Evolutionary conservation across 1,140 invertebrate genomes (phyloP).

Genomic region (Drosophila nannoptera): DNA sequence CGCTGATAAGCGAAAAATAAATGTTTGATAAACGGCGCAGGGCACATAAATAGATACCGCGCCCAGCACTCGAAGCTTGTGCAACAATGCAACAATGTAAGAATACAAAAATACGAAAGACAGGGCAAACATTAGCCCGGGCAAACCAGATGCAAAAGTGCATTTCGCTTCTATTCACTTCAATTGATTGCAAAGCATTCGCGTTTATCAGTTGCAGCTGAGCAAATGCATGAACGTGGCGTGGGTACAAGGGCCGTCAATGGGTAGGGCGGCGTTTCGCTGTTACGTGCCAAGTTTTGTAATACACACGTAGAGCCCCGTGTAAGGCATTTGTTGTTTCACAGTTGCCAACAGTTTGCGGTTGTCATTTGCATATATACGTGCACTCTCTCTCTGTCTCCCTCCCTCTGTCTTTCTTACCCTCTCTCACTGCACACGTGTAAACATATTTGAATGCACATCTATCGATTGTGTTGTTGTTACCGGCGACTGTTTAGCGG

Average conservation of each 20-base stretch:
- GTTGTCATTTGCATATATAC: slow-evolving; percentile 29
- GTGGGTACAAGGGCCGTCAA: not conserved
- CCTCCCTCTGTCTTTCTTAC: not conserved
- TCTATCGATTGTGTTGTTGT: slow-evolving; percentile 28
- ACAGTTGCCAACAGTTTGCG: slow-evolving; percentile 53
- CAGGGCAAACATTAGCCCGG: slow-evolving; percentile 16
- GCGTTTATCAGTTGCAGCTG: slow-evolving; percentile 44
- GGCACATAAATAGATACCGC: slow-evolving; percentile 1
- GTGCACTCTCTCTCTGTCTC: slow-evolving; percentile 3
- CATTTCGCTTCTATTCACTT: slow-evolving; percentile 10
- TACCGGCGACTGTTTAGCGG: slow-evolving; percentile 47
- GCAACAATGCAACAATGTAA: slow-evolving; percentile 13
- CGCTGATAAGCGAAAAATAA: slow-evolving; percentile 12
- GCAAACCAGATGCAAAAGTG: not conserved
- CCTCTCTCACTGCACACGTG: slow-evolving; percentile 14
- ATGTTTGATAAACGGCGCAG: slow-evolving; percentile 43
- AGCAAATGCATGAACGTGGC: slow-evolving; percentile 31
- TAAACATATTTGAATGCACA: slow-evolving; percentile 9
- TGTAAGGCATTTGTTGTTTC: slow-evolving; percentile 21
- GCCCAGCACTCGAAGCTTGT: slow-evolving; percentile 18
- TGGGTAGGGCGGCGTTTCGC: not conserved
- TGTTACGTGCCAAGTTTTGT: slow-evolving; percentile 61
- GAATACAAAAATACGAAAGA: slow-evolving; percentile 10
- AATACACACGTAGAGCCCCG: slow-evolving; percentile 15
- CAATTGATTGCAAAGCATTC: slow-evolving; percentile 27